Base-by-base conservation (phyloP, 1,140 invertebrate genomes). In the Lasaia peninsularis region DNA sequence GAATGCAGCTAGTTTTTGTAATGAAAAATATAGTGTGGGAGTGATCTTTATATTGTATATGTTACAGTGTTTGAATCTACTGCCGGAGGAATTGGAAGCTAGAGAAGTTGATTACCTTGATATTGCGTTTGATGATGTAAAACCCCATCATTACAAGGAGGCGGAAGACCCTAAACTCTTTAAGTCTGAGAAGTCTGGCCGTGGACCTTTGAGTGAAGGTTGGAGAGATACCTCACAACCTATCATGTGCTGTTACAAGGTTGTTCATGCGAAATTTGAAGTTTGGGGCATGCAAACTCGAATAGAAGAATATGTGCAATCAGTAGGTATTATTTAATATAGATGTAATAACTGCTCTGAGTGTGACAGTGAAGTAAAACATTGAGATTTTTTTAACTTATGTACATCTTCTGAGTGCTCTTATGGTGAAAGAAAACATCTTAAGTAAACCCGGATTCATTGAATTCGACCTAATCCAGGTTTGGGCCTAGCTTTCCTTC, bases 241-340 rank as follows among this genome's bases (percentile, higher is more conserved):
- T 2, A 94, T 98, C 49, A 98, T 98, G 97, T 98, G 96, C 88
- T 97, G 96, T 28, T 98, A 98, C 73, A 98, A 98, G 89, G 84
- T 96, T 34, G 96, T 98, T 0, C 91, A 95, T 79, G 95, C 94
- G 6, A 95, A 93, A 52, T 98, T 98, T 86, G 96, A 98, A 89
- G 95, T 98, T 1, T 98, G 96, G 95, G 96, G 96, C 0, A 88
- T 98, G 62, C 96, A 98, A 83, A 97, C 95, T 1, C 93, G 92
- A 86, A 95, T 96, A 0, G 97, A 98, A 89, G 95, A 96, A 52
- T 97, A 95, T 80, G 94, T 96, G 34, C 96, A 98, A 62, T 94
- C 92, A 68, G 95, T 96, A 91, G 87, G 86, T 90, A 64, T 63
- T 48, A 6, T 20, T 58, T 33, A 33, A 49, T 51, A 20, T 34